Percentiles rank a stretch among this genome's conserved stretches.
phyloP scores from a whole-genome alignment of 2,113 vertebrate species.

The Trichechus manatus region DNA sequence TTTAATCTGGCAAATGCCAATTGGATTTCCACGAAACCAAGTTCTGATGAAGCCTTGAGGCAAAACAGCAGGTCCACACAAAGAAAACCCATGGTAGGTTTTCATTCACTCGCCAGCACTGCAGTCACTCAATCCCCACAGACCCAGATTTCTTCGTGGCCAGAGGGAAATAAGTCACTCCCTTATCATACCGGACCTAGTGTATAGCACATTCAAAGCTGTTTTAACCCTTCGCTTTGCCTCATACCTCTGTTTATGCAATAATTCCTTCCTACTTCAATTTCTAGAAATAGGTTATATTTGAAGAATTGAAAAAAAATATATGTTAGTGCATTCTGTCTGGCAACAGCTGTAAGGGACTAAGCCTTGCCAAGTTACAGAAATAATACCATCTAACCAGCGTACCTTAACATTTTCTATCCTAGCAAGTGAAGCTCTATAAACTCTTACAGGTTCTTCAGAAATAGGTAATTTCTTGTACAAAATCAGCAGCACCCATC shows the following conservation, averaged over 20 bases:
- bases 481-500: neutral
- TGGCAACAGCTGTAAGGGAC: neutral
- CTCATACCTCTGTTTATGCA: neutral
- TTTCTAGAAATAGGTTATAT: neutral
- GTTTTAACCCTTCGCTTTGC: neutral
- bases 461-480: neutral
- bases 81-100: neutral
- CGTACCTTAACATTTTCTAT: neutral
- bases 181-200: neutral
- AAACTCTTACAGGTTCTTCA: neutral
- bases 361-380: neutral
- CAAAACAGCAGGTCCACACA: constrained; percentile 2
- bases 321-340: neutral
- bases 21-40: neutral
- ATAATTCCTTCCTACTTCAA: constrained; percentile 7
- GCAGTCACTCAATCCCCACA: neutral
- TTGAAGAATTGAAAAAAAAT: neutral
- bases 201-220: constrained; percentile 3
- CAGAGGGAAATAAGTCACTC: neutral
- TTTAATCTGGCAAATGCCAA: neutral
- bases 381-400: neutral
- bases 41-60: neutral
- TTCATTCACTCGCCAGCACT: neutral
- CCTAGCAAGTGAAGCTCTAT: neutral
- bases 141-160: neutral